A percentile compares a stretch with the other conserved stretches of the same genome.
These are phyloP conservation scores for Caenorhabditis panamensis DNA, from an alignment of 2,888 invertebrate genomes.

Conservation along the genomic window DNA sequence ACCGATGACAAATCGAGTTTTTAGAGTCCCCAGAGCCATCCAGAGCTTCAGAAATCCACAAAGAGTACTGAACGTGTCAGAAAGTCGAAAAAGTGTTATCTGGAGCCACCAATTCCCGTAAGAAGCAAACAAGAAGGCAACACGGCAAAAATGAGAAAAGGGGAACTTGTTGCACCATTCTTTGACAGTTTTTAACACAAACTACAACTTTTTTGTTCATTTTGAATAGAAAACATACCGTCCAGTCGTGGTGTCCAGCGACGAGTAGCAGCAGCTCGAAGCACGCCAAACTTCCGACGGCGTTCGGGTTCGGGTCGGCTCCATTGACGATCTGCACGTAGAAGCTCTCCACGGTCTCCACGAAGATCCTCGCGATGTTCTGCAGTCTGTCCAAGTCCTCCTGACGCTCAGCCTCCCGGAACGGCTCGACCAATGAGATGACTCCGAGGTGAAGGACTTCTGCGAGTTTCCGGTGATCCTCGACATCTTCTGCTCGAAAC, in stretches of 20 bases:
- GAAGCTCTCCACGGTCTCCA: constrained; percentile 93
- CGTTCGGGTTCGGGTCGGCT: constrained; percentile 36
- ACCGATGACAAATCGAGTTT: no score
- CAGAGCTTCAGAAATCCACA: no score
- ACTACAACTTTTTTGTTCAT: no score
- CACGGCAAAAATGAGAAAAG: no score
- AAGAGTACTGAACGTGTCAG: no score
- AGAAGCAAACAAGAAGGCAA: no score
- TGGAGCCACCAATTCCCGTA: no score
- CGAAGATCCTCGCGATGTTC: constrained; percentile 95
- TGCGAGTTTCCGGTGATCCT: constrained; percentile 87
- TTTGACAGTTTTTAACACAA: no score
- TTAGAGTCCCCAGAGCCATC: no score
- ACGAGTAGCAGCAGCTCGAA: constrained; percentile 92
- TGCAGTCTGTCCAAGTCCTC: constrained; percentile 82
- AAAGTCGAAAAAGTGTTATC: no score
- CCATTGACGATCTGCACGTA: constrained; percentile 88
- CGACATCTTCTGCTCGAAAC: constrained; percentile 80
- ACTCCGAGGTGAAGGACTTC: constrained; percentile 89
- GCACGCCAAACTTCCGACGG: constrained; percentile 83
- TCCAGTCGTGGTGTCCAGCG: constrained; percentile 97
- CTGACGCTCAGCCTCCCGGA: constrained; percentile 84
- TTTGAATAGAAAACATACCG: no score
- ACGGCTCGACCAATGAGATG: constrained; percentile 88
- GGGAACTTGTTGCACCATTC: no score